Evolutionary conservation across 2,888 invertebrate species (phyloP), one percentile per base, ranked within the genome.

Genomic region (Isoperla grammatica): DNA sequence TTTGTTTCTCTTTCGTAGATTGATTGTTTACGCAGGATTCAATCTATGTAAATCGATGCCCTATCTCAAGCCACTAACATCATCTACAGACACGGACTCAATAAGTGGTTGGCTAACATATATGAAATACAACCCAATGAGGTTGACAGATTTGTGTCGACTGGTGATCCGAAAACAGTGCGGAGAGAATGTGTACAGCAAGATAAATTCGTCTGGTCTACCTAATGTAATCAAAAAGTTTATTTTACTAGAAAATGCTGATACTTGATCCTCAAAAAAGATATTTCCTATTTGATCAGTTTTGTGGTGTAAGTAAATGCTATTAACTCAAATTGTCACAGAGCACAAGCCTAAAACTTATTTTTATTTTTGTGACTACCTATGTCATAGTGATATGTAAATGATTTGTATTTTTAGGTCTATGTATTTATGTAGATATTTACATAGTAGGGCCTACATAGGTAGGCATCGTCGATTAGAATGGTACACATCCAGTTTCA

Each of bases 81-180:
- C 49, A 1, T n/a, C 35, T 2, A 37, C 35, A 19, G 68, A 71
- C 61, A 63, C 69, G 58, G 73, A 73, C 9, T 68, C 71, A 55
- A 69, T 75, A n/a, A 68, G 71, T 42, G 63, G 72, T 64, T 78
- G 79, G 79, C 65, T 81, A 56, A 68, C 75, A 43, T 68, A 72
- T 45, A 71, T 73, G 53, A 75, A 74, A 61, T 76, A 69, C 65
- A 76, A 78, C 63, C 82, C 84, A 11, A 71, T 80, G 42, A 74
- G 71, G 60, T 71, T 85, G 48, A 70, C 77, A 37, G 83, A 84
- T 68, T 68, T 81, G 35, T 82, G 82, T 71, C 77, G 84, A 66
- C 79, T 84, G 61, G 74, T 71, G 66, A 77, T 85, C 59, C 75
- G 84, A 65, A 74, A 68, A 61, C 71, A 74, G 59, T 67, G 77